These are phyloP conservation scores for Montifringilla adamsi DNA, from an alignment of 2,113 vertebrate genomes.

Conservation along the genomic window DNA sequence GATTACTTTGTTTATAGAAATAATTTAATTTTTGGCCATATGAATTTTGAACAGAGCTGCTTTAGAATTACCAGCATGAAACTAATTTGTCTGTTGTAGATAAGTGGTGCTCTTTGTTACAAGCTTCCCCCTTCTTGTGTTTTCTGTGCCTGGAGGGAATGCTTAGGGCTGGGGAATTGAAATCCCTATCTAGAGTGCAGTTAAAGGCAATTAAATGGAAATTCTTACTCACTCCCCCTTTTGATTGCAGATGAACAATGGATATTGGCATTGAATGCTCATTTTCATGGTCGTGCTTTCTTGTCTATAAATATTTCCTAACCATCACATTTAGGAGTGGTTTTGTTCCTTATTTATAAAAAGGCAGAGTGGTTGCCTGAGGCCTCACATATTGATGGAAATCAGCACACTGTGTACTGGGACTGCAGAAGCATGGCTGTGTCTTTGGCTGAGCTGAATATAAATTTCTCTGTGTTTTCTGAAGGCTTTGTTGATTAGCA, in stretches of 20 bases:
- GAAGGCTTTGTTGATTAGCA: not conserved
- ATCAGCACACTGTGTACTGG: not conserved
- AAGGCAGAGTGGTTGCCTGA: not conserved
- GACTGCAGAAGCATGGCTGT: not conserved
- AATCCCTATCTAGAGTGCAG: not conserved
- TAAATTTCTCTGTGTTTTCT: not conserved
- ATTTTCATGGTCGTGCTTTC: not conserved
- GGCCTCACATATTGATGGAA: not conserved
- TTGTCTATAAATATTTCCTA: conserved; percentile 14
- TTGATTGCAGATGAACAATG: not conserved
- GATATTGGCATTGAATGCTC: not conserved
- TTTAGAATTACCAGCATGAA: not conserved
- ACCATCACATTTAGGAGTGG: not conserved
- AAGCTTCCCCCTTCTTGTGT: not conserved
- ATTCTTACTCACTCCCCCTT: not conserved
- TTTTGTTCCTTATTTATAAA: conserved; percentile 3
- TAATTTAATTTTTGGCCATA: not conserved
- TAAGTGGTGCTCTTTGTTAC: conserved; percentile 25
- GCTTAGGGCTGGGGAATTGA: not conserved
- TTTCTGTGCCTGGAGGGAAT: conserved; percentile 7
- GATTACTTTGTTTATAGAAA: not conserved
- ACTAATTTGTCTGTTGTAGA: conserved; percentile 18
- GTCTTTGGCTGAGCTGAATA: conserved; percentile 3
- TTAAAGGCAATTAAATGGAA: conserved; percentile 46
- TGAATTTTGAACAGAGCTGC: not conserved